A percentile compares a stretch with the other conserved stretches of the same genome.
Evolutionary conservation across 2,113 vertebrate species (phyloP).

Genomic region (Grallaria varia): DNA sequence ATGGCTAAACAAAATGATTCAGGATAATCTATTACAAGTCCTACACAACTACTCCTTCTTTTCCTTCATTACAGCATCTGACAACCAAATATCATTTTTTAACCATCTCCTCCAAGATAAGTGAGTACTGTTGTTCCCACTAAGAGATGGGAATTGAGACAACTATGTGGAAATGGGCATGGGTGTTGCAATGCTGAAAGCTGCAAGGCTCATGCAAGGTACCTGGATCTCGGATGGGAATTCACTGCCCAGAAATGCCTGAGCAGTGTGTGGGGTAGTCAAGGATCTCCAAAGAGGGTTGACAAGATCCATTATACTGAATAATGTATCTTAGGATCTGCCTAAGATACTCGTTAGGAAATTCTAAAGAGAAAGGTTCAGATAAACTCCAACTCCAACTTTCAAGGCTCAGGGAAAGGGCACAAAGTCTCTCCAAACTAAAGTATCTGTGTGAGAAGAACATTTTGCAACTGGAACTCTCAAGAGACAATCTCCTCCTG

Average conservation of each 20-base stretch:
- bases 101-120: neutral
- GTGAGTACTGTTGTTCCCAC: neutral
- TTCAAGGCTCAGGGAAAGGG: neutral
- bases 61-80: neutral
- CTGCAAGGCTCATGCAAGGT: neutral
- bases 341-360: neutral
- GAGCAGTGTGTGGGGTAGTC: neutral
- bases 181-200: neutral
- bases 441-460: neutral
- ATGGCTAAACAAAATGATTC: neutral
- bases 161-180: neutral
- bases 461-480: neutral
- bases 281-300: neutral
- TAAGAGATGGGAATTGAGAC: neutral
- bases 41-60: neutral
- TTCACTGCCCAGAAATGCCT: neutral
- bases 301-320: neutral
- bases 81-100: neutral
- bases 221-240: neutral
- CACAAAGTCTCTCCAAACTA: neutral
- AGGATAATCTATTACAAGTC: neutral
- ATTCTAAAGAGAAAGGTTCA: neutral
- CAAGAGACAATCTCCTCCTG: neutral
- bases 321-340: neutral
- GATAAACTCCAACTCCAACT: neutral